Evolutionary conservation across 1,140 invertebrate genomes (phyloP).

Genomic region (Eriocheir sinensis): DNA sequence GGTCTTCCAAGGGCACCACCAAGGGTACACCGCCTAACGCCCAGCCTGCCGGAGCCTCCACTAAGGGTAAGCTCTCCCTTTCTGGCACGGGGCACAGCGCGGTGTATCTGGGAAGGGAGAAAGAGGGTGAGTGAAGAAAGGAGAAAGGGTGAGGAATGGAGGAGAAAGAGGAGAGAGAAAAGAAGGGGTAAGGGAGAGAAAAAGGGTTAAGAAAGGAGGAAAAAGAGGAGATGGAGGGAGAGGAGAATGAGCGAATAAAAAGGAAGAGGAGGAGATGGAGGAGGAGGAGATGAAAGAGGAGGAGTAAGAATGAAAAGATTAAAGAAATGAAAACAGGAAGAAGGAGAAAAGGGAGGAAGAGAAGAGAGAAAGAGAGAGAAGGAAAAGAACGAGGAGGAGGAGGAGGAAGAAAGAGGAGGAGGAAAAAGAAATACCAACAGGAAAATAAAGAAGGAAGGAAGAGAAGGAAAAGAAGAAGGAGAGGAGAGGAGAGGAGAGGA

Average conservation of each 20-base stretch:
- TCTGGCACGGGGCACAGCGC: constrained; percentile 64
- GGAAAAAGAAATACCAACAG: neutral
- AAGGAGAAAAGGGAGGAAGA: neutral
- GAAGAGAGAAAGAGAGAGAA: too few relatives aligned
- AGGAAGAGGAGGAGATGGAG: neutral
- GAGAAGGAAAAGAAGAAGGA: neutral
- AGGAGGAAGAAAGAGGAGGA: too few relatives aligned
- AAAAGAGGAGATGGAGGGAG: neutral
- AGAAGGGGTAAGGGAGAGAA: too few relatives aligned
- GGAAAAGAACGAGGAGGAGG: too few relatives aligned
- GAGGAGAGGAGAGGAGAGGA: neutral
- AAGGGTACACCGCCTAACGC: neutral
- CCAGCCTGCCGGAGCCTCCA: neutral
- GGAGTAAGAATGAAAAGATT: neutral
- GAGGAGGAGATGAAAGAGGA: neutral
- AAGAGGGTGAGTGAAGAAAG: neutral
- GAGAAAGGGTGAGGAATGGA: neutral
- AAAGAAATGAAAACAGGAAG: neutral
- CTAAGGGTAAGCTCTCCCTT: constrained; percentile 23
- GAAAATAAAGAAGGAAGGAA: neutral
- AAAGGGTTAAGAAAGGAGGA: too few relatives aligned
- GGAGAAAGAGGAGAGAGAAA: too few relatives aligned
- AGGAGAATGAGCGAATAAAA: neutral
- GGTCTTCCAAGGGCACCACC: constrained; percentile 42
- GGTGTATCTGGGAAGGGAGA: constrained; percentile 22